Conservation (phyloP, 2,113 vertebrate species). For the Balaeniceps rex region DNA sequence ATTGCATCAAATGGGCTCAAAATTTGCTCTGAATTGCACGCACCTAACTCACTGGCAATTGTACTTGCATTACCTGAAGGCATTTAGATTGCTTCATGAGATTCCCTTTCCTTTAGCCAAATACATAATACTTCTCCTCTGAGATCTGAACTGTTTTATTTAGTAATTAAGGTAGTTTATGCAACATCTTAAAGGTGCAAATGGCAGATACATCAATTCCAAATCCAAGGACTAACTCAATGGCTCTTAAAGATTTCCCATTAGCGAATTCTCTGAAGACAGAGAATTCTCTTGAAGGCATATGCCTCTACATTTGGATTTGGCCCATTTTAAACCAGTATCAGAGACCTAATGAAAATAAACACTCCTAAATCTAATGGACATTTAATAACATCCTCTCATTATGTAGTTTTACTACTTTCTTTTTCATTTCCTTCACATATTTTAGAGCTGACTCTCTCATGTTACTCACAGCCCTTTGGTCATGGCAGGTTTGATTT, state of each 20-base stretch:
- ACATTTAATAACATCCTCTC: not conserved
- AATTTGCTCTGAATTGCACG: not conserved
- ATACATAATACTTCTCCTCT: not conserved
- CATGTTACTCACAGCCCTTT: not conserved
- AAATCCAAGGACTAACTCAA: not conserved
- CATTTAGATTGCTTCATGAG: conserved; percentile 10
- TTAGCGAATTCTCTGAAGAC: conserved; percentile 4
- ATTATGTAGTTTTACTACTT: not conserved
- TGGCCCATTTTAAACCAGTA: not conserved
- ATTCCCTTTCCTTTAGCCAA: not conserved
- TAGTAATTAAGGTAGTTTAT: conserved; percentile 55
- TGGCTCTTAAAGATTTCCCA: not conserved
- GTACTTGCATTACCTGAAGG: conserved; percentile 4
- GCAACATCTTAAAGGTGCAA: conserved; percentile 43
- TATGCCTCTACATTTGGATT: not conserved
- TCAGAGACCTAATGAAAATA: not conserved
- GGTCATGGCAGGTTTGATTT: not conserved
- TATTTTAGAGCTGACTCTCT: not conserved
- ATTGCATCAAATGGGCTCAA: not conserved
- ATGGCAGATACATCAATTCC: conserved; percentile 12
- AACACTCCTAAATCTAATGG: not conserved
- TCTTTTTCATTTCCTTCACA: not conserved
- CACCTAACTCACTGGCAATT: not conserved
- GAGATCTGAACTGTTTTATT: conserved; percentile 31
- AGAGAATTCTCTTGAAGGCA: not conserved